Evolutionary conservation across 2,113 vertebrate genomes (phyloP).

Genomic region (Falcunculus frontatus): DNA sequence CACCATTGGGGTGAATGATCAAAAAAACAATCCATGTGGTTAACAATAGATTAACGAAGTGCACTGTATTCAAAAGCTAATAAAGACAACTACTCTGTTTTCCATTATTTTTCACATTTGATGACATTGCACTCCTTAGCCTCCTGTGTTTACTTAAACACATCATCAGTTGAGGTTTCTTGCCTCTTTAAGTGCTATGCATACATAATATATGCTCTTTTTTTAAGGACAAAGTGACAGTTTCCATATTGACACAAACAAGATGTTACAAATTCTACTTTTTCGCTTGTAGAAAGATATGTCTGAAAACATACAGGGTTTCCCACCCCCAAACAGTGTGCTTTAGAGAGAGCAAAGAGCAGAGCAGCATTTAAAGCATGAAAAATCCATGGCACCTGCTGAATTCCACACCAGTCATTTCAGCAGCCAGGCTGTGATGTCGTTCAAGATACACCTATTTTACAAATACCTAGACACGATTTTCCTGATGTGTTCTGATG

Average conservation of each 20-base stretch:
- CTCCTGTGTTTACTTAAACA: slow-evolving; percentile 48
- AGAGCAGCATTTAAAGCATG: not conserved
- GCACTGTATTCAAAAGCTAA: slow-evolving; percentile 18
- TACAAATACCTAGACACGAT: not conserved
- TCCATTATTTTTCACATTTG: slow-evolving; percentile 36
- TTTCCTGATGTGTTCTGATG: not conserved
- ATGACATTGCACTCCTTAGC: slow-evolving; percentile 33
- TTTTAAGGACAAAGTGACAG: not conserved
- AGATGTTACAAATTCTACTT: not conserved
- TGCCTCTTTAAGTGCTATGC: not conserved
- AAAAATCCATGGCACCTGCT: not conserved
- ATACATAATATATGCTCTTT: not conserved
- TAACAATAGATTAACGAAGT: slow-evolving; percentile 29
- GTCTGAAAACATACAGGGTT: not conserved
- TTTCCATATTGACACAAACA: not conserved
- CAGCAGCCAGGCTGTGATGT: not conserved
- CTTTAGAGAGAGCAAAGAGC: not conserved
- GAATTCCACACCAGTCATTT: not conserved
- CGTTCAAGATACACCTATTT: not conserved
- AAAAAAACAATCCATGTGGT: slow-evolving; percentile 26
- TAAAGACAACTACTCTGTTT: slow-evolving; percentile 10
- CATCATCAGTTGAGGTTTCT: not conserved
- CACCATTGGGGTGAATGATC: not conserved
- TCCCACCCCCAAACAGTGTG: not conserved
- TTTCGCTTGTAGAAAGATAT: not conserved